Conservation (phyloP, 2,888 invertebrate species). For the Sarcophaga variegata region DNA sequence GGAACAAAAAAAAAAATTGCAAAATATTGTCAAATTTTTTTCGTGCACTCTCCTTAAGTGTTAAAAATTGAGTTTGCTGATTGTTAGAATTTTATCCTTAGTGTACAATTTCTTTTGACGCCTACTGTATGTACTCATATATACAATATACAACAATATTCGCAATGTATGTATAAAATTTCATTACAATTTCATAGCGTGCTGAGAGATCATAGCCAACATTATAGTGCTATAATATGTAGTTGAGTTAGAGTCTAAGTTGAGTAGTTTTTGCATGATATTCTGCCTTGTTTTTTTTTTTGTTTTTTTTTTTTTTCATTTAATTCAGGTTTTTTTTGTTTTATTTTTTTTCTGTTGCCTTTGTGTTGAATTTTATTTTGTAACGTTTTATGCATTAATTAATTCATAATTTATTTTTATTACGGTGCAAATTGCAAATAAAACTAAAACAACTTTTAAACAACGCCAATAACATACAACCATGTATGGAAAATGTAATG, state of each 20-base stretch:
- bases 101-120: no score
- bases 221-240: conserved; percentile 8
- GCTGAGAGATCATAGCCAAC: conserved; percentile 64
- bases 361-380: conserved; percentile 60
- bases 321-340: neutral
- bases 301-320: conserved; percentile 16
- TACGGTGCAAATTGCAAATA: conserved; percentile 79
- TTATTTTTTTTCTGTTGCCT: neutral
- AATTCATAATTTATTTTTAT: conserved; percentile 77
- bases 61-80: no score
- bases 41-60: no score
- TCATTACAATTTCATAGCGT: conserved; percentile 69
- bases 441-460: conserved; percentile 65
- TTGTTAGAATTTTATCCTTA: no score
- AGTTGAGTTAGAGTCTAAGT: conserved; percentile 54
- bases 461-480: neutral
- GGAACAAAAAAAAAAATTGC: no score
- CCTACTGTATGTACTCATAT: no score
- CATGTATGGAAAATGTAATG: neutral
- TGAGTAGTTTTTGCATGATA: conserved; percentile 64
- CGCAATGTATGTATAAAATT: conserved; percentile 32
- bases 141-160: no score
- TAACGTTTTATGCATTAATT: conserved; percentile 76
- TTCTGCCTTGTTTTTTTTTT: conserved; percentile 15
- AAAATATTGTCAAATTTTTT: no score